Evolutionary conservation across 2,113 vertebrate genomes (phyloP), one percentile per base, ranked within the genome.

Genomic region (Garra rufa): DNA sequence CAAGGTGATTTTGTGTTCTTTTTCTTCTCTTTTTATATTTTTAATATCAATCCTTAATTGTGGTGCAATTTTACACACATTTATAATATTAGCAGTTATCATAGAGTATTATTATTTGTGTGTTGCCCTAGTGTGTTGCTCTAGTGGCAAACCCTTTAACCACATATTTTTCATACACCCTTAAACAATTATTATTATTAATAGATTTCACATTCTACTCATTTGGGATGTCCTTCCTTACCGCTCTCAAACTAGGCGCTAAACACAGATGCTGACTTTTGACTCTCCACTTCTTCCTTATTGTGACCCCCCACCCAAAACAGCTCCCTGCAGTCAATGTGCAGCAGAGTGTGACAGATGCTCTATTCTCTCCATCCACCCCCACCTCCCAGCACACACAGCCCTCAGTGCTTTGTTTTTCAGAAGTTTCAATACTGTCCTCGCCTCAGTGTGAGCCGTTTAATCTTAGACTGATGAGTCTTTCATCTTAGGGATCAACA

Each of bases 281-380:
- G 73, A 80, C 75, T 78, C 63, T 41, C 34, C 9, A 11, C 17
- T 70, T 44, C 28, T 82, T 85, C 71, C 34, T 44, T 67, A 69
- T 44, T 73, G 67, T 73, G 30, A 61, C 83, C 71, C 69, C 75
- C 44, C 11, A n/a, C 73, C 43, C 17, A 34, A 41, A 57, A 59
- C 50, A 50, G 76, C 61, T 76, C 76, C 52, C 79, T 74, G 63
- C 50, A 75, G 55, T 43, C 74, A 76, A 38, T 76, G 81, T 71
- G 71, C 48, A 85, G 83, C 61, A 63, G 78, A 81, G 78, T 38
- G 83, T 82, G 86, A 82, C 83, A 87, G 86, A 87, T 85, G 83
- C 76, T 78, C 86, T 82, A 84, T 84, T 87, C 81, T 87, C 43
- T 74, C 9, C 55, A 0, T 34, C 84, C 73, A 43, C 74, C 83